Percentiles rank a stretch among this genome's conserved stretches.
These are phyloP conservation scores for Bhutanitis thaidina DNA, from an alignment of 2,888 invertebrate species.

Conservation along the genomic window DNA sequence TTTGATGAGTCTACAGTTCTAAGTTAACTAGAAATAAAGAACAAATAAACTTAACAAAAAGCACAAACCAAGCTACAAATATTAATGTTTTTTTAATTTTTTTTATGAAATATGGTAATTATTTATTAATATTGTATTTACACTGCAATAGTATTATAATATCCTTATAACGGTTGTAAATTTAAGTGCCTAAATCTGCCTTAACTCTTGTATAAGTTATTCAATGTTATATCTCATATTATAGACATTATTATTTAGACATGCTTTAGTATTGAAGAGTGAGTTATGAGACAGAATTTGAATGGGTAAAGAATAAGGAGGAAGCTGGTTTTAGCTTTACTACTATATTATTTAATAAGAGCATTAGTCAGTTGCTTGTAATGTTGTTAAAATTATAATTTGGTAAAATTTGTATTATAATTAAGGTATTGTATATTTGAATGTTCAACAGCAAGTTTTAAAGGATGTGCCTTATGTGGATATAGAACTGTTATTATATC, in stretches of 20 bases:
- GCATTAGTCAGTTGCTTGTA: constrained; percentile 20
- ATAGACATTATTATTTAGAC: constrained; percentile 31
- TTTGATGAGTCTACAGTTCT: constrained; percentile 45
- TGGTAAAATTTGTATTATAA: constrained; percentile 2
- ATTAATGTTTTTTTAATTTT: constrained; percentile 43
- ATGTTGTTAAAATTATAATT: constrained; percentile 11
- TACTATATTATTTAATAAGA: constrained; percentile 47
- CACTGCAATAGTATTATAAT: constrained; percentile 44
- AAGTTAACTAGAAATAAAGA: constrained; percentile 51
- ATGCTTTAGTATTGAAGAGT: constrained; percentile 31
- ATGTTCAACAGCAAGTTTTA: constrained; percentile 10
- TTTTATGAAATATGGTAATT: constrained; percentile 34
- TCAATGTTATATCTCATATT: constrained; percentile 31
- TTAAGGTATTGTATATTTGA: not conserved
- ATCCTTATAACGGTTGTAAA: constrained; percentile 44
- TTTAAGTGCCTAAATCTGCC: constrained; percentile 67
- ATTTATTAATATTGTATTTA: constrained; percentile 47
- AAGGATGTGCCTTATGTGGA: constrained; percentile 17
- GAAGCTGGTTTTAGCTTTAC: constrained; percentile 66
- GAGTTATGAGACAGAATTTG: constrained; percentile 27
- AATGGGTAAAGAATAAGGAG: constrained; percentile 23
- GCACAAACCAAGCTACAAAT: constrained; percentile 74
- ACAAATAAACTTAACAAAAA: constrained; percentile 60
- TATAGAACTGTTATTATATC: constrained; percentile 9
- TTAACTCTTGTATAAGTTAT: constrained; percentile 44